Conservation (phyloP, 2,888 invertebrate genomes). For the Hipparchia sbordonii region DNA sequence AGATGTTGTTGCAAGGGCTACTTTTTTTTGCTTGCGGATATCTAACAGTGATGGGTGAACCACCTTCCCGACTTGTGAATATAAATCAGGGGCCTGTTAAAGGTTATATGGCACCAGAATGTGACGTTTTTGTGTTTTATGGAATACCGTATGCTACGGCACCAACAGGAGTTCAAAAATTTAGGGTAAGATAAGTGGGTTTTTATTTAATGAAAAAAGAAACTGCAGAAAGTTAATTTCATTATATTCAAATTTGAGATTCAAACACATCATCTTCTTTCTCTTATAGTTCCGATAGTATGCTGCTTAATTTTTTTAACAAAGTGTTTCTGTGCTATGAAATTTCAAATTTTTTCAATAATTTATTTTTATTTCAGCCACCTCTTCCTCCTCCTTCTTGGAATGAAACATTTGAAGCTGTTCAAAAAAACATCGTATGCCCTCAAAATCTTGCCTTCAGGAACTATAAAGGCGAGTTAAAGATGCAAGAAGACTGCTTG, state of each 20-base stretch:
- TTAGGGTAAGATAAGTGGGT: slow-evolving; percentile 46
- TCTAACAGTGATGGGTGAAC: background rate
- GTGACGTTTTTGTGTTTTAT: slow-evolving; percentile 51
- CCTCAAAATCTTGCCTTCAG: slow-evolving; percentile 43
- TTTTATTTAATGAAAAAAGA: background rate
- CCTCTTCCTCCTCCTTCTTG: slow-evolving; percentile 54
- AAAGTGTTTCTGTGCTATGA: background rate
- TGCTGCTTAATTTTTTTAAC: background rate
- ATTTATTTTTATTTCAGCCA: slow-evolving; percentile 42
- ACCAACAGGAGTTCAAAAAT: slow-evolving; percentile 54
- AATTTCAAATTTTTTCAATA: background rate
- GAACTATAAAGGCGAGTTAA: background rate
- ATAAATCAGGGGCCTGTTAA: slow-evolving; percentile 53
- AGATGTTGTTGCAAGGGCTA: background rate
- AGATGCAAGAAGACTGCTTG: slow-evolving; percentile 45
- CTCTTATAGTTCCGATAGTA: no score
- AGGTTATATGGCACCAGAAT: slow-evolving; percentile 47
- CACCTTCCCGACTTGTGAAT: slow-evolving; percentile 40
- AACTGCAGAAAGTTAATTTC: background rate
- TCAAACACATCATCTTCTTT: no score
- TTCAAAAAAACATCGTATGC: slow-evolving; percentile 47
- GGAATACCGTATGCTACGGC: slow-evolving; percentile 64
- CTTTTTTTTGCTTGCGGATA: background rate
- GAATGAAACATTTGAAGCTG: slow-evolving; percentile 49
- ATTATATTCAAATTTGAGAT: background rate